These are phyloP conservation scores for Solea solea DNA, from an alignment of 2,113 vertebrate genomes.

Conservation along the genomic window DNA sequence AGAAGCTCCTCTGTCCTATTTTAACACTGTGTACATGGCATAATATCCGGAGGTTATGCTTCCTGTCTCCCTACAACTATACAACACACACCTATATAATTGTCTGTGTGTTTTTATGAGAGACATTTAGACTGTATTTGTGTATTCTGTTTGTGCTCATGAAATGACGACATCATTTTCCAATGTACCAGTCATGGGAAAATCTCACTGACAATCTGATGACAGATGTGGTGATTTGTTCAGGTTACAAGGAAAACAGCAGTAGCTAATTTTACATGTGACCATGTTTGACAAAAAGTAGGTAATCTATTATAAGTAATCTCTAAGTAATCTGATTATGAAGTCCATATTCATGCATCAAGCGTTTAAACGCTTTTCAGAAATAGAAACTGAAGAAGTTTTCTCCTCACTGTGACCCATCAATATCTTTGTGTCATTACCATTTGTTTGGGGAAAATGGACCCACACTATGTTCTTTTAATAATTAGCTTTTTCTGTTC, in stretches of 20 bases:
- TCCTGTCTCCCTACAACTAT: neutral
- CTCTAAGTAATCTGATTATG: neutral
- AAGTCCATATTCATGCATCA: neutral
- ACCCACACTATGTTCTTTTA: no score
- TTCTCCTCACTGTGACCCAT: no score
- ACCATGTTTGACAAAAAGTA: no score
- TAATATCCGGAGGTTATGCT: neutral
- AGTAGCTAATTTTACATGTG: neutral
- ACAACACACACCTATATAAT: neutral
- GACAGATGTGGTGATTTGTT: neutral
- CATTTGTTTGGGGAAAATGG: no score
- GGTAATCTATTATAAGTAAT: neutral
- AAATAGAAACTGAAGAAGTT: no score
- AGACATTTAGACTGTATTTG: no score
- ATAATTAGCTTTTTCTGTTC: no score
- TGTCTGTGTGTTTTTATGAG: no score
- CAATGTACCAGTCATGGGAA: neutral
- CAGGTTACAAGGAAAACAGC: neutral
- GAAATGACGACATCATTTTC: neutral
- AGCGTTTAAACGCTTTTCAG: no score
- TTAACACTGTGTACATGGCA: neutral
- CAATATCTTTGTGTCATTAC: no score
- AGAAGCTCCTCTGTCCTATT: constrained; percentile 20
- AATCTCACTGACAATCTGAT: neutral
- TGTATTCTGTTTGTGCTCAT: neutral